phyloP scores from a whole-genome alignment of 2,113 vertebrate species.

The Antidorcas marsupialis region DNA sequence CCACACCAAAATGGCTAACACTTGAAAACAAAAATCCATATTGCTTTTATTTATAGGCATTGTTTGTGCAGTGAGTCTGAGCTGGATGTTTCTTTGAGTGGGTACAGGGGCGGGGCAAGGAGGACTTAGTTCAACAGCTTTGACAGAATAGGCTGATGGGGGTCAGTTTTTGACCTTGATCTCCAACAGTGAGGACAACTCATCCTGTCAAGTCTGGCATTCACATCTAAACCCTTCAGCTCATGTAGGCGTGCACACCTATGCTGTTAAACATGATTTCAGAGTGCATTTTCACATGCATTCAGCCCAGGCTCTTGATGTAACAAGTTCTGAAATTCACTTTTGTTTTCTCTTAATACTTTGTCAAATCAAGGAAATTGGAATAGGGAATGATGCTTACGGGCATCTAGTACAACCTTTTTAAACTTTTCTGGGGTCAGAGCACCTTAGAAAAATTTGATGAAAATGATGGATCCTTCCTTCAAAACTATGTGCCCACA shows the following conservation, averaged over 20 bases:
- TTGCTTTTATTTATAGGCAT: slow-evolving; percentile 10
- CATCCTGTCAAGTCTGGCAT: background rate
- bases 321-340: background rate
- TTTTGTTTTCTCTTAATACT: background rate
- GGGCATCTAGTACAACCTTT: background rate
- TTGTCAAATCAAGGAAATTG: background rate
- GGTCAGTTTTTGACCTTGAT: slow-evolving; percentile 32
- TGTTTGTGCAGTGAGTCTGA: slow-evolving; percentile 45
- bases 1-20: background rate
- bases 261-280: background rate
- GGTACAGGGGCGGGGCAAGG: background rate
- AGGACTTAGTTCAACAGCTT: background rate
- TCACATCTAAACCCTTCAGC: background rate
- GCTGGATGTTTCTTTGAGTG: slow-evolving; percentile 25
- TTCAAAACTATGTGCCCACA: background rate
- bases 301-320: background rate
- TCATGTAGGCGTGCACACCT: background rate
- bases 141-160: background rate
- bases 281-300: background rate
- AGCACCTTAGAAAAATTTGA: background rate
- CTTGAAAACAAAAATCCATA: background rate
- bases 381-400: background rate
- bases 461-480: background rate
- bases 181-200: background rate
- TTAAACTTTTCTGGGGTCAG: background rate